Evolutionary conservation across 1,140 invertebrate genomes (phyloP).

Genomic region (Aphaenogaster floridana): DNA sequence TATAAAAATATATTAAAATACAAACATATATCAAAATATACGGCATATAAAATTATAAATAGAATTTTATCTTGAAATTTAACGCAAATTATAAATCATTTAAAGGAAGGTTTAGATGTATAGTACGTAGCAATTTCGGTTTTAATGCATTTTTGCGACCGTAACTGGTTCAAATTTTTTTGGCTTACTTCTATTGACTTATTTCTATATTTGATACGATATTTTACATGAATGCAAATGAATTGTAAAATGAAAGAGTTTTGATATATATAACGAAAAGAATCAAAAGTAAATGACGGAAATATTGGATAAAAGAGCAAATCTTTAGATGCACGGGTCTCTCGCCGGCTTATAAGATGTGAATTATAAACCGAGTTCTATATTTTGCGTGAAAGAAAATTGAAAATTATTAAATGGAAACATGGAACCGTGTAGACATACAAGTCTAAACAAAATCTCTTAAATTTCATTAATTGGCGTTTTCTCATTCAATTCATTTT

Average conservation of each 20-base stretch:
- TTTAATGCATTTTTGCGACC: background rate
- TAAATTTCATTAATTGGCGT: conserved; percentile 10
- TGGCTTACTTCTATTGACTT: background rate
- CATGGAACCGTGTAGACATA: background rate
- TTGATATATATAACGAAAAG: background rate
- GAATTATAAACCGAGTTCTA: background rate
- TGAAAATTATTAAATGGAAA: conserved; percentile 13
- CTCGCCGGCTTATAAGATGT: background rate
- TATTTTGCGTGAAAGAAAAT: background rate
- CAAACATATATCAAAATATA: background rate
- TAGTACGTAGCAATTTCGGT: background rate
- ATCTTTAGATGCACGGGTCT: background rate
- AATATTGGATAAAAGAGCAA: background rate
- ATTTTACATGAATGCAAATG: background rate
- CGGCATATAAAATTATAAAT: background rate
- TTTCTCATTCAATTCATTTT: background rate
- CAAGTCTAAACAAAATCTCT: background rate
- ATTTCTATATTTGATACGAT: background rate
- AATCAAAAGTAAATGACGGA: background rate
- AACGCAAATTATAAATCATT: background rate
- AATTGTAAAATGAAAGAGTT: background rate
- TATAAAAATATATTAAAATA: background rate
- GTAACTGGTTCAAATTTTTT: background rate
- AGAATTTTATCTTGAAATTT: background rate
- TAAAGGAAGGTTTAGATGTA: background rate